Evolutionary conservation across 2,797 vertebrate genomes (phyloP).

Genomic region (Gorsachius magnificus): DNA sequence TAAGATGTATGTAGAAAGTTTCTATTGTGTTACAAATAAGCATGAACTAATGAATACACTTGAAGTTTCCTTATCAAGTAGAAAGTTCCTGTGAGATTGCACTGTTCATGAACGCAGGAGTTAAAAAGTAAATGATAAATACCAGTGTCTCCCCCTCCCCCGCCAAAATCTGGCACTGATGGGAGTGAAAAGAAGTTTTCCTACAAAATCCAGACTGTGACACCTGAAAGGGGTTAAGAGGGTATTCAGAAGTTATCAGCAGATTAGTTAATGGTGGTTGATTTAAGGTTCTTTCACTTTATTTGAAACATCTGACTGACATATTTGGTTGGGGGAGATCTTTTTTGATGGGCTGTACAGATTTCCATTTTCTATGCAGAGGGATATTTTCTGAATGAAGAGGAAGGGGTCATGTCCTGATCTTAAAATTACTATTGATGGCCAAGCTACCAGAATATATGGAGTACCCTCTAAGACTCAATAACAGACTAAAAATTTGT

Average conservation of each 20-base stretch:
- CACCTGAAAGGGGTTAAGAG: background rate
- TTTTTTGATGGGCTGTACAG: background rate
- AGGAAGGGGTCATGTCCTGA: background rate
- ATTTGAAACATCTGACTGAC: background rate
- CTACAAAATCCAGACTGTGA: background rate
- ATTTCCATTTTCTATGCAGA: background rate
- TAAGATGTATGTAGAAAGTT: background rate
- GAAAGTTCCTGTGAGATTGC: background rate
- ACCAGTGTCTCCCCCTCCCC: background rate
- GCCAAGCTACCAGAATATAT: background rate
- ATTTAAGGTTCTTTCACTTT: background rate
- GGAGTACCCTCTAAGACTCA: background rate
- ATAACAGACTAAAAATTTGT: background rate
- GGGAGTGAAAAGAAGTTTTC: background rate
- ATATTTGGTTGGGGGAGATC: background rate
- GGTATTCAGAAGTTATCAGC: background rate
- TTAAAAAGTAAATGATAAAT: background rate
- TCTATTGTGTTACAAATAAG: background rate
- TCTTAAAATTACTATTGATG: background rate
- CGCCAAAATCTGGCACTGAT: background rate
- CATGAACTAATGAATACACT: background rate
- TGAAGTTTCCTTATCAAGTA: background rate
- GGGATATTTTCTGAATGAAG: background rate
- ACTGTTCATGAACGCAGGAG: background rate
- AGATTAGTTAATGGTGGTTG: background rate